Evolutionary conservation across 2,888 invertebrate species (phyloP), one percentile per base, ranked within the genome.

Genomic region (Tillus elongatus): DNA sequence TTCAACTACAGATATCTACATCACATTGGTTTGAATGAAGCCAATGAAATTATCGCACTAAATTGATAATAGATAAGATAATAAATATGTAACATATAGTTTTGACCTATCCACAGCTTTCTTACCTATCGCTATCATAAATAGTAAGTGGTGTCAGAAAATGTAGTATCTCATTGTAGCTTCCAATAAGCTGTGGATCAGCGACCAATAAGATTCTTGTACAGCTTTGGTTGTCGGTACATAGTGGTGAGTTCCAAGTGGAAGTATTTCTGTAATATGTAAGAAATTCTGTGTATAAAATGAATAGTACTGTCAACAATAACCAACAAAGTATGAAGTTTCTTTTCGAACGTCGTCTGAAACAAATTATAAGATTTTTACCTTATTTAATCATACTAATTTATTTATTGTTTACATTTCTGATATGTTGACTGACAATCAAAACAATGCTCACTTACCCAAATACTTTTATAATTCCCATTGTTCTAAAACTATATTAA

Each of bases 131-230:
- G 52, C 84, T 81, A 64, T 96, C 95, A 78, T 84, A 89, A 52
- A 84, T 75, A 16, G 82, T 77, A 19, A 93, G 56, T 33, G 73
- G 70, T 35, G 83, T 85, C 19, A 83, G 68, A 31, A 74, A 71
- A 36, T 74, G 70, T 2, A 75, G 66, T 36, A 68, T 66, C 59
- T 88, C 90, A 53, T 82, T 78, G 26, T 72, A 65, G 47, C 86
- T 79, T 1, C 95, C 96, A 48, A 92, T 76, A 41, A 96, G 76
- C 66, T 96, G 96, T 11, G 95, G 93, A 66, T 96, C 96, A 3
- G 92, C 90, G 35, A 89, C 80, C 28, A 68, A 46, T 12, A 68
- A 47, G 30, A 68, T 57, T 50, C 54, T 60, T 10, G 56, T 54
- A 50, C 67, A 68, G 26, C 54, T 47, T 14, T 50, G 44, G 14